A percentile compares a stretch with the other conserved stretches of the same genome.
Evolutionary conservation across 2,113 vertebrate species (phyloP).

Genomic region (Picathartes gymnocephalus): DNA sequence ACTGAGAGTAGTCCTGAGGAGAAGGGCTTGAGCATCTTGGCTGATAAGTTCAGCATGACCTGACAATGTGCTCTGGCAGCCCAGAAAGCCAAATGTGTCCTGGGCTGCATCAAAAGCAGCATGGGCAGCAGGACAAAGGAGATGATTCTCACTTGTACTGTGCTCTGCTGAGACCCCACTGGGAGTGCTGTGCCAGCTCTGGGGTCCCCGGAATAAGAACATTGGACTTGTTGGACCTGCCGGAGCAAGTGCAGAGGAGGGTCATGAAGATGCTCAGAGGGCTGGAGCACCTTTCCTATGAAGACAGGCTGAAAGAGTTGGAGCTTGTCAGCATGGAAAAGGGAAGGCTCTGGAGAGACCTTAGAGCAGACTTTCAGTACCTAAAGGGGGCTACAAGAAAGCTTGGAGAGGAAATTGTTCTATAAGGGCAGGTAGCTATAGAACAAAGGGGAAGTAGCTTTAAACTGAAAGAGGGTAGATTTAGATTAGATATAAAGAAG

Average conservation of each 20-base stretch:
- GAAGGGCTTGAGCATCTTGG: not conserved
- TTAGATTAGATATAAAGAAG: not conserved
- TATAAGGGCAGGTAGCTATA: too few species aligned
- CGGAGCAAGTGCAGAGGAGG: not conserved
- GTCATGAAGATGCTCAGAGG: not conserved
- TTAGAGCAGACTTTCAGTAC: not conserved
- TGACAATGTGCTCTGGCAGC: not conserved
- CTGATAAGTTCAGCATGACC: not conserved
- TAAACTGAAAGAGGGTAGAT: not conserved
- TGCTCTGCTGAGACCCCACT: not conserved
- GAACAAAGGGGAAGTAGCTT: not conserved
- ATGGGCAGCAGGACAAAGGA: not conserved
- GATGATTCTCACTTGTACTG: not conserved
- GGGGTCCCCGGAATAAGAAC: too few species aligned
- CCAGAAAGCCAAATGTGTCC: not conserved
- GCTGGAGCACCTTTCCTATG: not conserved
- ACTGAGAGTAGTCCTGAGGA: not conserved
- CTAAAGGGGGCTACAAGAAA: not conserved
- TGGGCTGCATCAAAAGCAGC: not conserved
- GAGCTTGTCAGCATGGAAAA: not conserved
- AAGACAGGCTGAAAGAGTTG: not conserved
- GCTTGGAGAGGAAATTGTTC: not conserved
- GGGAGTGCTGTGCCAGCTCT: not conserved
- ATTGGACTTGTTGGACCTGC: not conserved
- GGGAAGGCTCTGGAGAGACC: not conserved